A percentile compares a stretch with the other conserved stretches of the same genome.
Conservation (phyloP, 2,113 vertebrate genomes). For the Amblyopsis rosae region DNA sequence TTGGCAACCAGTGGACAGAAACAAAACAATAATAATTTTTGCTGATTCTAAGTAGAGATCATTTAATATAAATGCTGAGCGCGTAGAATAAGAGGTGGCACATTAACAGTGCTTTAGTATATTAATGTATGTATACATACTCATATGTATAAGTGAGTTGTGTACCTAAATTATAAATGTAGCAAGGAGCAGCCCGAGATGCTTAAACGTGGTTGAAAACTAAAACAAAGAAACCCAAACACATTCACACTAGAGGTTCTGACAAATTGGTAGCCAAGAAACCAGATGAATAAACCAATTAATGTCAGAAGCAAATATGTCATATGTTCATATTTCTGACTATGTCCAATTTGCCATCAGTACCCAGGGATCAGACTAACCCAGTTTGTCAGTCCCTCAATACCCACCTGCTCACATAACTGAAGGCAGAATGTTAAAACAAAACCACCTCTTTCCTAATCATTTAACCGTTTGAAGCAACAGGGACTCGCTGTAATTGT, state of each 20-base stretch:
- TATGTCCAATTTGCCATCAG: constrained; percentile 15
- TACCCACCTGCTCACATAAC: constrained; percentile 27
- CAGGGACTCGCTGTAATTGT: constrained; percentile 46
- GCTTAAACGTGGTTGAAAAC: constrained; percentile 53
- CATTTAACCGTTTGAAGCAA: constrained; percentile 58
- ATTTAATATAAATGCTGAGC: constrained; percentile 83
- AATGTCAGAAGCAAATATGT: constrained; percentile 6
- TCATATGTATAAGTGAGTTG: constrained; percentile 77
- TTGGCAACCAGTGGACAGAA: constrained; percentile 77
- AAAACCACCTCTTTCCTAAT: constrained; percentile 29
- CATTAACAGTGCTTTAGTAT: constrained; percentile 78
- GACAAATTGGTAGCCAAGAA: constrained; percentile 37
- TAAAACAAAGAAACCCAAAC: constrained; percentile 5
- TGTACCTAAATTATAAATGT: constrained; percentile 76
- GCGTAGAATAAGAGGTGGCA: constrained; percentile 78
- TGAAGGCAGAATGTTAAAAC: constrained; percentile 18
- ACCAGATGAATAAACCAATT: constrained; percentile 18
- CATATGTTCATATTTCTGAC: constrained; percentile 36
- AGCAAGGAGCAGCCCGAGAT: constrained; percentile 64
- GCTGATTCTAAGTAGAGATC: constrained; percentile 79
- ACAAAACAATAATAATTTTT: constrained; percentile 45
- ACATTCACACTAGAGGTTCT: background rate
- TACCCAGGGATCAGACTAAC: constrained; percentile 29
- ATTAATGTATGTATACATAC: constrained; percentile 78
- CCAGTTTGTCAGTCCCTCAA: constrained; percentile 32